Evolutionary conservation across 2,888 invertebrate species (phyloP), one percentile per base, ranked within the genome.

Genomic region (Torymus tubicola): DNA sequence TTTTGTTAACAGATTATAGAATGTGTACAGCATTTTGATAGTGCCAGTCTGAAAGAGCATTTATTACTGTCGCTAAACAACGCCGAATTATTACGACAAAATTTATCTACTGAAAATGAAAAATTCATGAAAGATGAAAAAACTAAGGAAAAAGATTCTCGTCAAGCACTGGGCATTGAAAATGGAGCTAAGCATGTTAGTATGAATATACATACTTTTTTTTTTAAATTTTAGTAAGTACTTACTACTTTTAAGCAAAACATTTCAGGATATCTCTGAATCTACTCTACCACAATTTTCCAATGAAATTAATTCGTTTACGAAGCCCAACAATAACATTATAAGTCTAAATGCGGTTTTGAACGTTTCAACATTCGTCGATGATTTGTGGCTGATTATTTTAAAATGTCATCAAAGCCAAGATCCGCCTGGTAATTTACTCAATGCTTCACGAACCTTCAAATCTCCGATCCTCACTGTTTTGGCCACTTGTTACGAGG

Each of bases 401-500:
- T 92, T 94, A 16, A 92, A 93, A 55, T 94, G 94, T 84, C 94
- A 95, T 86, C 94, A 94, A 58, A 94, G 94, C 68, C 93, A 93
- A 82, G 95, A 95, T 90, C 95, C 95, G 14, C 94, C 94, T 0
- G 93, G 93, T 13, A 93, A 94, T 12, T 88, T 95, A 50, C 87
- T 94, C 16, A 92, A 92, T 14, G 93, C 94, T 5, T 93, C 94
- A 0, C 92, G 92, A 55, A 85, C 91, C 58, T 93, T 93, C 81
- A 91, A 92, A 50, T 93, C 93, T 84, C 94, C 95, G 0, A 87
- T 94, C 75, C 91, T 95, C 11, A 93, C 94, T 13, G 92, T 95
- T 80, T 91, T 95, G 61, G 95, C 95, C 14, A 93, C 94, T 80
- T 94, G 94, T 87, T 95, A 95, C 87, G 94, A 95, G 93, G 95